Base-by-base conservation (phyloP, 2,797 vertebrate species). In the Spinibarbus caldwelli region DNA sequence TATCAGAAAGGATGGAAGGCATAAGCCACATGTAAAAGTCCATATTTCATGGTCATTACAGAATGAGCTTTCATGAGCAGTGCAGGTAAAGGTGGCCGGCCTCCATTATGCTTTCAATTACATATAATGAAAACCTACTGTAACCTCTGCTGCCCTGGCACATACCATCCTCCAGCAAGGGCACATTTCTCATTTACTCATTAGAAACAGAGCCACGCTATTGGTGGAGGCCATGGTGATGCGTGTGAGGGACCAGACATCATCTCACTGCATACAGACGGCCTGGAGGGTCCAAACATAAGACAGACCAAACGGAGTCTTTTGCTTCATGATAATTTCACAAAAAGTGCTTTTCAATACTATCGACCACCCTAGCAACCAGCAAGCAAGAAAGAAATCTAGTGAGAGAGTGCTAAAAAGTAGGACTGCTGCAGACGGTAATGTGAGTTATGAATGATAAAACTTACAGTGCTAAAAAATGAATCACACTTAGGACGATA, bases 41-140 rank as follows among this genome's bases (percentile, higher is more conserved):
- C 83, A 86, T 88, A 85, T 80, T 86, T 88, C 83, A 88, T 76
- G 78, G 85, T 83, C 77, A 86, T 89, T 88, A 83, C 79, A 80
- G 54, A 83, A 85, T 36, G 12, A 47, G 66, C 68, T 84, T 85
- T 83, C 81, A 77, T 72, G 83, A 71, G 64, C 36, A 21, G 70
- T 72, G 86, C 88, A 89, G 88, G 88, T 89, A 88, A 89, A 88
- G 88, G 87, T 89, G 87, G 85, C 80, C 38, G 86, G 90, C 88
- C 90, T 89, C 90, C 87, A 85, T 86, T 89, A 92, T 93, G 92
- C 92, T 94, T 94, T 93, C 91, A 94, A 94, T 93, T 94, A 94
- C 88, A 59, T 67, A 86, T 89, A 94, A 94, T 94, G 91, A 94
- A 93, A 94, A 94, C 93, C 93, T 89, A 94, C 88, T 90, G 92